Conservation (phyloP, 2,888 invertebrate species). For the Chymomyza caudatula region DNA sequence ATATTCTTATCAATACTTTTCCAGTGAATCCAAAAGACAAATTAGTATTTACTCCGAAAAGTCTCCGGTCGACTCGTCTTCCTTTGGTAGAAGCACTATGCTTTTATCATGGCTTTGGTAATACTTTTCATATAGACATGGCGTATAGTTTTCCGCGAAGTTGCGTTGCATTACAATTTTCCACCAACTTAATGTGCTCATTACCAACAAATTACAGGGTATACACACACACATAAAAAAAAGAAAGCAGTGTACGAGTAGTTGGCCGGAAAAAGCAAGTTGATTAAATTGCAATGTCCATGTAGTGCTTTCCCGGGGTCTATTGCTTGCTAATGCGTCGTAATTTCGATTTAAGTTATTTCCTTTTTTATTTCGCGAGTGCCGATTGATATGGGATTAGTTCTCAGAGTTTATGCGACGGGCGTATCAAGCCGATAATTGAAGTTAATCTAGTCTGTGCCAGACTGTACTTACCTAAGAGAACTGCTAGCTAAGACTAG, state of each 20-base stretch:
- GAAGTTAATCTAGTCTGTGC: conserved; percentile 70
- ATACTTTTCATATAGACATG: too few species aligned
- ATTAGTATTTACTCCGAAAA: too few species aligned
- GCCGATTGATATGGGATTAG: conserved; percentile 26
- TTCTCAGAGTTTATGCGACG: neutral
- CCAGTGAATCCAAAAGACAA: too few species aligned
- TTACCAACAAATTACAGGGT: neutral
- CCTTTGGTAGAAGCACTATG: too few species aligned
- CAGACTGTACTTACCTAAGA: neutral
- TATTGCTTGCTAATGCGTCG: conserved; percentile 57
- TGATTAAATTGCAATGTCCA: conserved; percentile 62
- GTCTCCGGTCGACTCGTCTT: too few species aligned
- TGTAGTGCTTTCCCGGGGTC: conserved; percentile 24
- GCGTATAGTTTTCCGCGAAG: too few species aligned
- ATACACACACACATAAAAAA: too few species aligned
- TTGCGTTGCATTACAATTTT: neutral
- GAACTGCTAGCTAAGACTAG: neutral
- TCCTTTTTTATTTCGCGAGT: conserved; percentile 51
- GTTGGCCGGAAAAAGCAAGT: conserved; percentile 57
- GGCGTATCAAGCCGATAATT: conserved; percentile 52
- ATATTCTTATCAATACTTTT: too few species aligned
- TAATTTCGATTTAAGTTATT: conserved; percentile 70
- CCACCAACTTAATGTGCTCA: neutral
- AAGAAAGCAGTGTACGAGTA: conserved; percentile 30
- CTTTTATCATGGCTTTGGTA: too few species aligned